Percentiles rank a stretch among this genome's conserved stretches.
phyloP scores from a whole-genome alignment of 2,888 invertebrate species.

The Anoplius nigerrimus region DNA sequence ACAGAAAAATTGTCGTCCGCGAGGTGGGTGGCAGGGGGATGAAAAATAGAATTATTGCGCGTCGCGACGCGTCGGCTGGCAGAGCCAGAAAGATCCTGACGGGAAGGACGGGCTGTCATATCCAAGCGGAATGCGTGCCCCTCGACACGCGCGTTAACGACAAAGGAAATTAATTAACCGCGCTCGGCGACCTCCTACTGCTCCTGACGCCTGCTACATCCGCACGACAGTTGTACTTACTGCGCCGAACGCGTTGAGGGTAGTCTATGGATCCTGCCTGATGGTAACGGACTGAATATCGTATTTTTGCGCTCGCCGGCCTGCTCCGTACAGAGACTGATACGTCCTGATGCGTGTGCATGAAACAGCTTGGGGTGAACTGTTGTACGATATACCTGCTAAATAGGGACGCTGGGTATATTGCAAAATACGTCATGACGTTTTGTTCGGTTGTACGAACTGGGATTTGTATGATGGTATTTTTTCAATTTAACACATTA shows the following conservation, averaged over 20 bases:
- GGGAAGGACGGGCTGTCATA: constrained; percentile 35
- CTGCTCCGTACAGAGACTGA: no score
- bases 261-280: no score
- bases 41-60: constrained; percentile 26
- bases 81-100: constrained; percentile 22
- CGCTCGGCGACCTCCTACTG: constrained; percentile 31
- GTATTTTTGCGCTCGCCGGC: not conserved
- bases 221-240: constrained; percentile 11
- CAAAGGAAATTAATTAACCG: constrained; percentile 47
- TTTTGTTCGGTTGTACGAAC: no score
- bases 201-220: constrained; percentile 26
- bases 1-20: no score
- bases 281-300: not conserved
- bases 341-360: no score
- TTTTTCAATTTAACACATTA: no score
- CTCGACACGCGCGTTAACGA: constrained; percentile 29
- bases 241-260: not conserved
- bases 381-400: no score
- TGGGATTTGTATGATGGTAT: no score
- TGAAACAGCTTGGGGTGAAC: no score
- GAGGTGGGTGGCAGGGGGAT: no score
- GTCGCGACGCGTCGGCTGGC: constrained; percentile 8
- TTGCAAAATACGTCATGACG: no score
- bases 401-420: no score
- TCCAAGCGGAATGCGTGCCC: constrained; percentile 27